Base-by-base conservation (phyloP, 1,140 invertebrate species). In the Teleopsis dalmanni region DNA sequence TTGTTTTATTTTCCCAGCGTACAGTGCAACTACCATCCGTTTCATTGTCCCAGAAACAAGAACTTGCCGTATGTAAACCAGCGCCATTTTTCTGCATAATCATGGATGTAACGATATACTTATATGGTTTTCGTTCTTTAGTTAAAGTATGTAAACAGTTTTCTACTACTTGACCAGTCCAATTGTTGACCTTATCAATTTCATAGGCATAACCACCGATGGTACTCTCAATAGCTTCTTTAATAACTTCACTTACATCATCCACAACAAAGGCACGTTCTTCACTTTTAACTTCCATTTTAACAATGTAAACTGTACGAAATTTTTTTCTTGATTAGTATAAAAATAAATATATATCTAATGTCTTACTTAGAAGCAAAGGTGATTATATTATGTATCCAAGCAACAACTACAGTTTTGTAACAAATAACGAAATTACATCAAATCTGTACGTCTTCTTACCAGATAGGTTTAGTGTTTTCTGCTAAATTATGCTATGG, bases 41-140 rank as follows among this genome's bases (percentile, higher is more conserved):
- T 19, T 83, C 81, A 57, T 92, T 95, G 70, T 98, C 94, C 95
- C 95, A 98, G 71, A 85, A 98, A 70, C 95, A 98, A 0, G 93
- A 95, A 60, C 91, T 95, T 0, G 95, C 92, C 14, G 94, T 96
- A 71, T 98, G 94, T 36, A 98, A 74, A 33, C 94, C 95, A 25
- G 94, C 90, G 25, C 95, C 95, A 75, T 94, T 97, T 74, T 98
- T 98, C 73, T 98, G 95, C 83, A 97, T 96, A 55, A 98, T 95
- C 25, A 94, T 94, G 69, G 94, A 95, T 9, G 91, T 93, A 34
- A 97, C 94, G 64, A 98, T 97, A 75, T 98, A 98, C 81, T 98
- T 98, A 69, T 95, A 98, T 41, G 94, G 88, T 73, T 98, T 98
- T 73, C 94, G 89, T 58, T 95, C 77, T 76, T 95, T 95, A 19